A percentile compares a stretch with the other conserved stretches of the same genome.
Conservation (phyloP, 2,113 vertebrate genomes). For the Alexandromys fortis region DNA sequence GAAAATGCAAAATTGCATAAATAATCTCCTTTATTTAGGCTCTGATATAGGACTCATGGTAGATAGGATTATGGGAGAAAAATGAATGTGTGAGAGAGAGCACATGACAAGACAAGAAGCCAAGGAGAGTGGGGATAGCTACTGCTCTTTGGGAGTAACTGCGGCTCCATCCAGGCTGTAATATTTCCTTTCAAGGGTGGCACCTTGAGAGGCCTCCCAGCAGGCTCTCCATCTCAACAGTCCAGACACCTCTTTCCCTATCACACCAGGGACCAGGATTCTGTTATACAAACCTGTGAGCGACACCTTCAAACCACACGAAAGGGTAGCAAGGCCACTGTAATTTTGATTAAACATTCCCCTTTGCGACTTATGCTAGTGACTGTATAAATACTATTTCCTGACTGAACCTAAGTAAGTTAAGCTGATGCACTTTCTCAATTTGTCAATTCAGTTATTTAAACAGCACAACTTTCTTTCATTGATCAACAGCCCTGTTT, state of each 20-base stretch:
- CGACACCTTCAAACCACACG: not conserved
- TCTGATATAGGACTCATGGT: not conserved
- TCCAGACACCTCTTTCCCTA: not conserved
- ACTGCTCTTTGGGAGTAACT: not conserved
- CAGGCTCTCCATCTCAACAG: not conserved
- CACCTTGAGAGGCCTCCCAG: not conserved
- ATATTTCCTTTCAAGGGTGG: not conserved
- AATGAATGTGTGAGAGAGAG: not conserved
- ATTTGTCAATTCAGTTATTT: not conserved
- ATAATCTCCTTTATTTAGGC: not conserved
- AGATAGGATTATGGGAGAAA: not conserved
- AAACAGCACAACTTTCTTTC: not conserved
- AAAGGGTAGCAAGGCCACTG: not conserved
- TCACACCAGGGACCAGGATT: not conserved
- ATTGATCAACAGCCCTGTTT: not conserved
- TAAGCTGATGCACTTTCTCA: not conserved
- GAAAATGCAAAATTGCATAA: not conserved
- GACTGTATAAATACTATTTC: not conserved
- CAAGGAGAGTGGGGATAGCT: too few relatives aligned
- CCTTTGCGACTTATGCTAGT: not conserved
- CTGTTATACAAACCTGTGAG: not conserved
- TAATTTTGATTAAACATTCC: not conserved
- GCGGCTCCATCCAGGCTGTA: accelerated
- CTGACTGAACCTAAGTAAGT: not conserved
- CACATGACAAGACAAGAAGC: not conserved